Evolutionary conservation across 1,140 invertebrate species (phyloP), one percentile per base, ranked within the genome.

Genomic region (Drosophila willistoni): DNA sequence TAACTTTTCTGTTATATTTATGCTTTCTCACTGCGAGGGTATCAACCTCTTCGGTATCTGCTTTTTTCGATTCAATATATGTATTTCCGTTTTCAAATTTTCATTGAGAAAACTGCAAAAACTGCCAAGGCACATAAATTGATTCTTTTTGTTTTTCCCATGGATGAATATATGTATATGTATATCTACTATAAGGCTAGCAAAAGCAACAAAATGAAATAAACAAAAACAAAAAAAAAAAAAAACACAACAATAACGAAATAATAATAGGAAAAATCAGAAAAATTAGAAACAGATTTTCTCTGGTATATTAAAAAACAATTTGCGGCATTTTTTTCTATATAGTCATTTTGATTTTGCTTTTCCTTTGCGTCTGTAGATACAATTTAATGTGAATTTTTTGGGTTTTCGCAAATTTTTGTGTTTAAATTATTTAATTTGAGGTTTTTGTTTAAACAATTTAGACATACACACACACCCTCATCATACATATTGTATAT

Each of bases 281-380:
- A 60, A 70, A 29, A 63, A 59, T 59, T 19, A 59, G 17, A 59
- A 59, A 39, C 56, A 59, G 56, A 59, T 39, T 59, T 59, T 59
- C 33, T 68, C 47, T 44, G 60, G 75, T 64, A 25, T 72, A 67
- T 79, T 67, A 60, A 55, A 77, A 62, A 68, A 55, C 54, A 59
- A 76, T 68, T 79, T 59, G 39, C 56, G 64, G 81, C 68, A 68
- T 73, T 79, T 70, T 59, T 68, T 67, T 61, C 63, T 55, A 60
- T n/a, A 17, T 14, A 14, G 6, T 12, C 9, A 22, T 51, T 68
- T 62, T 44, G 22, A 63, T 73, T 29, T 22, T 33, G 36, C 60
- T 73, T 69, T 67, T 66, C 71, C 75, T 71, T 82, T 79, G 80
- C 80, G 76, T 80, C 68, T 78, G 74, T 78, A 78, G 81, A 81